Evolutionary conservation across 2,888 invertebrate species (phyloP), one percentile per base, ranked within the genome.

Genomic region (Torymus tubicola): DNA sequence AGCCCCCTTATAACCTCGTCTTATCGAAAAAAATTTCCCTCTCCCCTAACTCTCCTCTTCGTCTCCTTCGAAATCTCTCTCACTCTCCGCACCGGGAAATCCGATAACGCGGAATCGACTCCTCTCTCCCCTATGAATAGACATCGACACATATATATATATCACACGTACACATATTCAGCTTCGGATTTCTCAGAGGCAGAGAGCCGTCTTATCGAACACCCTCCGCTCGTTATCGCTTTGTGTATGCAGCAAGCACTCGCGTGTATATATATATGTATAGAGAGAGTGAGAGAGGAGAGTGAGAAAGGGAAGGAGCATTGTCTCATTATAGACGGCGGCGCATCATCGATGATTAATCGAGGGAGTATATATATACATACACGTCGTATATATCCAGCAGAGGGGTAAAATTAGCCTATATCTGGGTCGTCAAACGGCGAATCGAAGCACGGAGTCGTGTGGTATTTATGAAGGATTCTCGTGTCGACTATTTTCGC

Each of bases 51-150:
- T 8, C n/a, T 8, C 42, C 5, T 3, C 42, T 1, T 8, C 5
- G 31, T 42, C 42, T 42, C 42, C 42, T 42, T 8, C 31, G 11
- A 53, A 72, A 53, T 57, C 61, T 53, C 14, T 42, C 42, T 42
- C 42, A 8, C 8, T 8, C 14, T n/a, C n/a, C 65, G 16, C 50
- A 24, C 13, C 10, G n/a, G 8, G 53, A n/a, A 55, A 57, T 42
- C 42, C 55, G 73, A 73, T 73, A 73, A 73, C 42, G 1, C 42
- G 64, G 16, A 64, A 73, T 73, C 18, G 64, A 64, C 55, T 73
- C n/a, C 73, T 16, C 63, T 24, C n/a, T 10, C 55, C 42, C 42
- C 42, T 42, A 42, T 31, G 63, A 68, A 77, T 64, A 77, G 75
- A 58, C 31, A 42, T 8, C 5, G 42, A 42, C 42, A 42, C 42